Percentiles rank a stretch among this genome's conserved stretches.
phyloP scores from a whole-genome alignment of 1,140 invertebrate genomes.

The Micrasema minimum region DNA sequence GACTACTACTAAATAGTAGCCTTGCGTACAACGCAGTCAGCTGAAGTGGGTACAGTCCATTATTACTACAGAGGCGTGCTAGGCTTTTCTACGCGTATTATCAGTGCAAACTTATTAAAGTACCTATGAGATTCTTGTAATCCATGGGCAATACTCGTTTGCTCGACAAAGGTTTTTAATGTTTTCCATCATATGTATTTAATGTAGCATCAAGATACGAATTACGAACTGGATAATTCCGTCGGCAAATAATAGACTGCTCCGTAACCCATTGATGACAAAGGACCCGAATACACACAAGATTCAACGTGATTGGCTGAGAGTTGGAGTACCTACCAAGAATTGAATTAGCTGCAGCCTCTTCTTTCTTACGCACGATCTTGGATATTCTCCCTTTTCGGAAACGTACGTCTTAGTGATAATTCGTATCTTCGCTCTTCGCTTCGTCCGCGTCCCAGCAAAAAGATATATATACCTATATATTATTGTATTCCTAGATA shows the following conservation, averaged over 20 bases:
- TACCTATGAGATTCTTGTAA: no score
- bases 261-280: constrained; percentile 70
- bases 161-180: no score
- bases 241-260: constrained; percentile 57
- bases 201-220: no score
- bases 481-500: no score
- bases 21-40: constrained; percentile 69
- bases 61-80: constrained; percentile 48
- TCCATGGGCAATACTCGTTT: no score
- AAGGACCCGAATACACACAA: constrained; percentile 68
- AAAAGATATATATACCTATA: no score
- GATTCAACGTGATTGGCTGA: constrained; percentile 65
- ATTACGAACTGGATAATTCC: not conserved
- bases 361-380: constrained; percentile 40
- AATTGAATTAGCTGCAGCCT: constrained; percentile 51
- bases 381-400: constrained; percentile 44
- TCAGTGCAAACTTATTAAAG: constrained; percentile 55
- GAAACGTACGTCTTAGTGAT: constrained; percentile 46
- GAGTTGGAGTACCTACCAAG: constrained; percentile 50
- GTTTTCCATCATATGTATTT: no score
- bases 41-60: constrained; percentile 68
- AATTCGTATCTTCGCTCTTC: constrained; percentile 40
- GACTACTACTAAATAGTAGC: constrained; percentile 67
- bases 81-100: constrained; percentile 48
- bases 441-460: constrained; percentile 19